Evolutionary conservation across 2,113 vertebrate species (phyloP), one percentile per base, ranked within the genome.

Genomic region (Platycercus adscitus): DNA sequence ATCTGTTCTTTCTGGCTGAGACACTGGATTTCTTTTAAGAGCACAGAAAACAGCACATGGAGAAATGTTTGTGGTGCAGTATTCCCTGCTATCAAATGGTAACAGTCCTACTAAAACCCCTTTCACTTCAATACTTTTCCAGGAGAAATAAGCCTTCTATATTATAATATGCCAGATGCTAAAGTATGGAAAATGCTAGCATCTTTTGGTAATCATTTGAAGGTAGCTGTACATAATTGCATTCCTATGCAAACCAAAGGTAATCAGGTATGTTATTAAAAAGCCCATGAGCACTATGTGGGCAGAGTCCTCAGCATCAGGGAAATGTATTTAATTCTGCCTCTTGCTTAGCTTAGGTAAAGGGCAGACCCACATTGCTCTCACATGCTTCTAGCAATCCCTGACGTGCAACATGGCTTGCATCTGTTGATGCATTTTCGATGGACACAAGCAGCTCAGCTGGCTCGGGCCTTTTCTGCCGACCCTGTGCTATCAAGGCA

Each of bases 1-100:
- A 97, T 96, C 94, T 97, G 95, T 83, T 97, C 92, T 78, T 87
- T 41, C 93, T 97, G 84, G 89, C 91, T 64, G 78, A 95, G 76
- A 68, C 13, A 19, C 5, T 15, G 47, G 56, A 53, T 88, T 97
- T 91, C 94, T 92, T 94, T 94, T 33, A 86, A 69, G 89, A 89
- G 86, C 81, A 50, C 87, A 81, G 91, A 83, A 96, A 93, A 95
- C 35, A 75, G 89, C 94, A 88, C 37, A 73, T 5, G 24, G 46
- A 92, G 64, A 95, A 91, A 86, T 49, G 58, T 78, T 86, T 88
- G 75, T 73, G 66, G 52, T 63, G 81, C 81, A 77, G 44, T 55
- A 25, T 75, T 89, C 73, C 15, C 44, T 71, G 68, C 82, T 70
- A 84, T 65, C 75, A 66, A 95, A 69, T 29, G 71, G 78, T 52